Evolutionary conservation across 2,797 vertebrate species (phyloP).

Genomic region (Tolypeutes matacus): DNA sequence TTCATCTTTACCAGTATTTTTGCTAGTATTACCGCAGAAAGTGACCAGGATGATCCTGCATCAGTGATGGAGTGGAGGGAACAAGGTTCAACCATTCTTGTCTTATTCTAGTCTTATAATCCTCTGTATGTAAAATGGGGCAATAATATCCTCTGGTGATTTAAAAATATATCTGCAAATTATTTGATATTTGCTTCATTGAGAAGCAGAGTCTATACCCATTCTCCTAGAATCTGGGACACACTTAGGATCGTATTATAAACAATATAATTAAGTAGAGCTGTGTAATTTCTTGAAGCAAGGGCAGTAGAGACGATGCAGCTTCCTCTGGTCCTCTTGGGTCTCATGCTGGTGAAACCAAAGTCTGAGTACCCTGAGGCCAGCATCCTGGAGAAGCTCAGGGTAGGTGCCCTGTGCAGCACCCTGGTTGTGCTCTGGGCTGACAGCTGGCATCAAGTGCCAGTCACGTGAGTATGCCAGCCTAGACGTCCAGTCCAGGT

Average conservation of each 20-base stretch:
- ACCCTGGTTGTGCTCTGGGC: fast-evolving
- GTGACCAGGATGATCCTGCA: not conserved
- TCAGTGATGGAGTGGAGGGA: no score
- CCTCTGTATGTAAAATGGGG: not conserved
- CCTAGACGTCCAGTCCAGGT: not conserved
- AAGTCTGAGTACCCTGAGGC: not conserved
- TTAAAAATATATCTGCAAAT: not conserved
- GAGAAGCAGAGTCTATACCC: not conserved
- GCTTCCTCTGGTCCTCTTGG: fast-evolving
- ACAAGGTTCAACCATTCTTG: not conserved
- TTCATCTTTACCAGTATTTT: not conserved
- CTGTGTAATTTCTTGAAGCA: not conserved
- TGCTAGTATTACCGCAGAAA: not conserved
- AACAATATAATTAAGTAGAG: not conserved
- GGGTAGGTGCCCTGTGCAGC: not conserved
- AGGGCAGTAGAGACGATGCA: not conserved
- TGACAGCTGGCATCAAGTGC: no score
- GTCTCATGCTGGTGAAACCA: not conserved
- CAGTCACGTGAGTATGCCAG: fast-evolving
- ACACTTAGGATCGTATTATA: not conserved
- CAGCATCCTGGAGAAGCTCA: not conserved
- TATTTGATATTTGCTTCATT: not conserved
- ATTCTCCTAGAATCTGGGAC: not conserved
- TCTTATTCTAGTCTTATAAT: not conserved
- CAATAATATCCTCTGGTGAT: fast-evolving